Evolutionary conservation across 1,140 invertebrate species (phyloP).

Genomic region (Lethrus apterus): DNA sequence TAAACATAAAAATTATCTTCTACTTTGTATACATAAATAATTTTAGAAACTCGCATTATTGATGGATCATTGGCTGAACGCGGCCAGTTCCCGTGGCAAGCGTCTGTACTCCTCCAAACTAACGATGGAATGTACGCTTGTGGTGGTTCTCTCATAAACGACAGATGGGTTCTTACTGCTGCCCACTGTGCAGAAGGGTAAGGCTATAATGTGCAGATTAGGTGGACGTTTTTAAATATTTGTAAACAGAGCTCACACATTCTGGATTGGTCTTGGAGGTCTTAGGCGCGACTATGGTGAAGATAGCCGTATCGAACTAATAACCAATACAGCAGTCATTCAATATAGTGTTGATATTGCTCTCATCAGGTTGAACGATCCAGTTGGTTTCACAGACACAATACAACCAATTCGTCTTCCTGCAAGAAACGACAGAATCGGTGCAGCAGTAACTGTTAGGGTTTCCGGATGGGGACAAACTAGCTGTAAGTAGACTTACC

Average conservation of each 20-base stretch:
- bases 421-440: slow-evolving; percentile 32
- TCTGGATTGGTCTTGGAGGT: too few relatives aligned
- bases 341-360: slow-evolving; percentile 49
- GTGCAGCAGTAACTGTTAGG: slow-evolving; percentile 29
- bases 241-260: too few relatives aligned
- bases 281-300: too few relatives aligned
- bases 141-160: slow-evolving; percentile 29
- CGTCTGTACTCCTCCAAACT: slow-evolving; percentile 20
- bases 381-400: slow-evolving; percentile 43
- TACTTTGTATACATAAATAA: background rate
- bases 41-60: slow-evolving; percentile 19
- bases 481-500: slow-evolving; percentile 32
- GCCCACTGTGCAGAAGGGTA: slow-evolving; percentile 31
- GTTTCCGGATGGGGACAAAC: slow-evolving; percentile 41
- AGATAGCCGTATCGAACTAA: too few relatives aligned
- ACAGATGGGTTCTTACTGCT: slow-evolving; percentile 32
- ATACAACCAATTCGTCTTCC: slow-evolving; percentile 39
- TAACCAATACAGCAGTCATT: slow-evolving; percentile 38
- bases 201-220: slow-evolving; percentile 8
- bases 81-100: slow-evolving; percentile 25
- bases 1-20: too few relatives aligned
- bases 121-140: slow-evolving; percentile 21
- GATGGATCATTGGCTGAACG: slow-evolving; percentile 13
- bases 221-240: too few relatives aligned
- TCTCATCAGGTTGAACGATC: slow-evolving; percentile 43